These are phyloP conservation scores for Brachionus manjavacas DNA, from an alignment of 1,140 invertebrate species.

Conservation along the genomic window DNA sequence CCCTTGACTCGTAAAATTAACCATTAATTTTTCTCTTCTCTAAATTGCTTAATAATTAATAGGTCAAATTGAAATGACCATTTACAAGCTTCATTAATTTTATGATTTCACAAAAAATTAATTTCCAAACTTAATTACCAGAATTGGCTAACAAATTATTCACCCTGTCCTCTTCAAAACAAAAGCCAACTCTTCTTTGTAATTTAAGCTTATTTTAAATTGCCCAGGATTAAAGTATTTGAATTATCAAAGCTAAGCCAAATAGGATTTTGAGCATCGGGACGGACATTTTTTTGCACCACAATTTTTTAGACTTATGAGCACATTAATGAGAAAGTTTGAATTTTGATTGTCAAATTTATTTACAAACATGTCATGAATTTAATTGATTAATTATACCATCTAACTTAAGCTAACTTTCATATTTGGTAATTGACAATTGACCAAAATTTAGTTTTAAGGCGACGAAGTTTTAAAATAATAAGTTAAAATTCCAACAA, in stretches of 20 bases:
- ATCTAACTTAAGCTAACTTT: not conserved
- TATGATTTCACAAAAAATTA: not conserved
- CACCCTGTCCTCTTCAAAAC: not conserved
- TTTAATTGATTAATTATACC: slow-evolving; percentile 17
- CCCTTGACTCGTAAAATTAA: not conserved
- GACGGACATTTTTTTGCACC: not conserved
- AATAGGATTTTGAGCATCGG: not conserved
- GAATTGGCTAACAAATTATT: not conserved
- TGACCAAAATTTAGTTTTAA: not conserved
- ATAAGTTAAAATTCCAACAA: not conserved
- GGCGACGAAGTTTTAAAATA: not conserved
- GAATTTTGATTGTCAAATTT: not conserved
- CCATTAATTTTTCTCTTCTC: not conserved
- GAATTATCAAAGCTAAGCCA: not conserved
- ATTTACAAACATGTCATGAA: not conserved
- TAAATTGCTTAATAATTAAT: not conserved
- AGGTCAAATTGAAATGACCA: not conserved
- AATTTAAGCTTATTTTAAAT: not conserved
- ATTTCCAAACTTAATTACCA: not conserved
- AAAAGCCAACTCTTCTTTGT: not conserved
- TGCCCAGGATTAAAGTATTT: not conserved
- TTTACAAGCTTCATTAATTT: not conserved
- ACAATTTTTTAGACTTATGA: not conserved
- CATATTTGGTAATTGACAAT: not conserved
- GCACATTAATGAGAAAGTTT: not conserved